A percentile compares a stretch with the other conserved stretches of the same genome.
These are phyloP conservation scores for Endomychus coccineus DNA, from an alignment of 2,888 invertebrate genomes.

Conservation along the genomic window DNA sequence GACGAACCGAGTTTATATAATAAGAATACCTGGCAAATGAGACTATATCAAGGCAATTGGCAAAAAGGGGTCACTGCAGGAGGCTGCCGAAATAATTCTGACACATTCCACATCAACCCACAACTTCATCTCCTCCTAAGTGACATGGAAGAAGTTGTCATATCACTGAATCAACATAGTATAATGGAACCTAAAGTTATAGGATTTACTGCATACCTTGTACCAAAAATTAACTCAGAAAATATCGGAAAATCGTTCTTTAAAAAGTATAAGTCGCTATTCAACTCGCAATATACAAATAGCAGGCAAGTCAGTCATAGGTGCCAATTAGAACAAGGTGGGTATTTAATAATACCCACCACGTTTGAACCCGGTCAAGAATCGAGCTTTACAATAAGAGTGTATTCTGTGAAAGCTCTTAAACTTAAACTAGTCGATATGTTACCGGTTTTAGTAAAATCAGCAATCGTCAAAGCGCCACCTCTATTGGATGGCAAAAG, in stretches of 20 bases:
- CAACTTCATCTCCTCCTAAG: slow-evolving; percentile 73
- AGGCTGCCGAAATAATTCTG: slow-evolving; percentile 83
- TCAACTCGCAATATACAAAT: slow-evolving; percentile 88
- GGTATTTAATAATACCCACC: slow-evolving; percentile 80
- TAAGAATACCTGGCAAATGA: slow-evolving; percentile 81
- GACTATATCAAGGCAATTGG: slow-evolving; percentile 72
- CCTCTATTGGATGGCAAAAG: slow-evolving; percentile 61
- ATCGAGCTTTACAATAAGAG: slow-evolving; percentile 77
- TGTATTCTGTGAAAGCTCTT: slow-evolving; percentile 69
- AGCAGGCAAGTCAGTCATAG: slow-evolving; percentile 80
- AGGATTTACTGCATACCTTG: slow-evolving; percentile 79
- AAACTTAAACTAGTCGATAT: slow-evolving; percentile 68
- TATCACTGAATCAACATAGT: slow-evolving; percentile 82
- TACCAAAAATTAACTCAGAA: slow-evolving; percentile 64
- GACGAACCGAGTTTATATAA: slow-evolving; percentile 74
- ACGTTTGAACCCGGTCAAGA: slow-evolving; percentile 89
- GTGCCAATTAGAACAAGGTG: slow-evolving; percentile 71
- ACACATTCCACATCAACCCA: slow-evolving; percentile 89
- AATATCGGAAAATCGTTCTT: slow-evolving; percentile 73
- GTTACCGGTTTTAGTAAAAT: slow-evolving; percentile 60
- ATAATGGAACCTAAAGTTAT: slow-evolving; percentile 90
- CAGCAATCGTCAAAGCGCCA: slow-evolving; percentile 70
- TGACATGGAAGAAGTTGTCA: slow-evolving; percentile 75
- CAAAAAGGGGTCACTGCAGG: slow-evolving; percentile 81
- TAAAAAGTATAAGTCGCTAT: slow-evolving; percentile 76